Evolutionary conservation across 2,888 invertebrate species (phyloP), one percentile per base, ranked within the genome.

Genomic region (Leptinotarsa haldemani): DNA sequence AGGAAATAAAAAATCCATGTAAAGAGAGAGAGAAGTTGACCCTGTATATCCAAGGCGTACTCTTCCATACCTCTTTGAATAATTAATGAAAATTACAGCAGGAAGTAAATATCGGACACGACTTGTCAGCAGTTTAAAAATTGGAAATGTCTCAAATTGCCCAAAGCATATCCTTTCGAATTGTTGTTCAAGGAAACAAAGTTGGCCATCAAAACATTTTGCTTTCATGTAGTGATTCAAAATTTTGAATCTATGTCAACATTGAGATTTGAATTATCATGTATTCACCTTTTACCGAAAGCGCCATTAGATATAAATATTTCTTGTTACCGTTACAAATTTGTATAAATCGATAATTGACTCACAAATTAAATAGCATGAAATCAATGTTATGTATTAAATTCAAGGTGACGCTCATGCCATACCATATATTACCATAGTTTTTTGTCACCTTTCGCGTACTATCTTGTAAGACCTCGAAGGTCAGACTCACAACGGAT

Each of bases 321-420:
- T 12, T 9, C 40, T 40, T 40, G 40, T 40, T 40, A 40, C 40
- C 9, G 40, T 40, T 40, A 40, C 40, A 40, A 40, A 40, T 40
- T 40, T 40, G 40, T 40, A 9, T 56, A 56, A 56, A 56, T 12
- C n/a, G 61, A 40, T 61, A 68, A 46, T 46, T 56, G 47, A 56
- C 46, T 56, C 16, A 64, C 52, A 56, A 67, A 74, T 74, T 69
- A 30, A 67, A 74, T 74, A 65, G 68, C 74, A 71, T 74, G 65
- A 71, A 74, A 74, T 74, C 68, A 74, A 71, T 68, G 74, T 71
- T 74, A 71, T 53, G 53, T 52, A 74, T 67, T 40, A n/a, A 48
- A 71, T 69, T 74, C 74, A 74, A 74, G 74, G 74, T 53, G 67
- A 52, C 65, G 48, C 58, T 69, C 69, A 69, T 69, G 61, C 40